Evolutionary conservation across 2,888 invertebrate genomes (phyloP), one percentile per base, ranked within the genome.

Genomic region (Serripes groenlandicus): DNA sequence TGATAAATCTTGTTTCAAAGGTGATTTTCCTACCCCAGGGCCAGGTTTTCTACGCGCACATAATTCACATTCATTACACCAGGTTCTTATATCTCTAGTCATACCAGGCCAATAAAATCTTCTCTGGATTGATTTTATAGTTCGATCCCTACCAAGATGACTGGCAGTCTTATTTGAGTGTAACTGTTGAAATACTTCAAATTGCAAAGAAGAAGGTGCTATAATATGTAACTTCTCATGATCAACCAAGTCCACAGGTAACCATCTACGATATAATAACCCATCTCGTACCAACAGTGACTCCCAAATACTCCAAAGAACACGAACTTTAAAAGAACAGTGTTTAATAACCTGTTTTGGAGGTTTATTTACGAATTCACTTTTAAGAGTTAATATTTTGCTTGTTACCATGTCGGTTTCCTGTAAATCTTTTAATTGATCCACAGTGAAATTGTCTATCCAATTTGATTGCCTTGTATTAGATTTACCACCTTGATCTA

Each of bases 31-130:
- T 21, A 69, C 3, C 18, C 85, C 87, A 28, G 86, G 82, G 34
- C 84, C 85, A n/a, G 82, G 77, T 77, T 88, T 88, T 28, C 83
- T 32, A 18, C 73, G 52, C 28, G 83, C 78, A 74, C 88, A 88
- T 4, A 76, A 15, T 28, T 82, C 80, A 77, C 85, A 88, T 21
- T 56, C 32, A 42, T 64, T 49, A 58, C 80, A 82, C 86, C 82
- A 86, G 32, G 49, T 34, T 68, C 71, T 78, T 4, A 86, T 34
- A 32, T 52, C 34, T n/a, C n/a, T n/a, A n/a, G n/a, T n/a, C n/a
- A n/a, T n/a, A n/a, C 68, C 69, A 11, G 86, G 82, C 78, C 88
- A 88, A 37, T 81, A 82, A 68, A 84, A 86, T 21, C 83, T 68
- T 23, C 68, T 15, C 35, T 79, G 62, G 3, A 84, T 77, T 11